Conservation (phyloP, 1,140 invertebrate species). For the Tetramorium parvispinum region DNA sequence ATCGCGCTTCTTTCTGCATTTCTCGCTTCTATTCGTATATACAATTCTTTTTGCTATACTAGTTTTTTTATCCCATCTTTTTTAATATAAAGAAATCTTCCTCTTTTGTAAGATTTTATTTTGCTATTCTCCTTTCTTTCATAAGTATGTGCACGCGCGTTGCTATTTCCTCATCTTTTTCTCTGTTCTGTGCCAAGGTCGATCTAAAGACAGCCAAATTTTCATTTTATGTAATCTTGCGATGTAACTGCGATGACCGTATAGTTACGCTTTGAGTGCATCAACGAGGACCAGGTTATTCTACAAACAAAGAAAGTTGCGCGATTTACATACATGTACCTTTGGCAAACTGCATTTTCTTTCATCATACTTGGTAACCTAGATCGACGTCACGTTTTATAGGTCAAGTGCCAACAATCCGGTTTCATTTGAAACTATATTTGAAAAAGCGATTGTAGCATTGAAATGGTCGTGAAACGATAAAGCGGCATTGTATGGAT, state of each 20-base stretch:
- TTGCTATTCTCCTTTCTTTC: neutral
- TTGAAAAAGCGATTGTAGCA: conserved; percentile 12
- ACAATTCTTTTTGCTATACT: neutral
- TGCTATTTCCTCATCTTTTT: conserved; percentile 24
- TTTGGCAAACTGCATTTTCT: conserved; percentile 22
- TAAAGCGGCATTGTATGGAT: neutral
- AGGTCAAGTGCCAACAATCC: neutral
- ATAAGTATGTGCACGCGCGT: neutral
- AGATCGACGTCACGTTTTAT: conserved; percentile 5
- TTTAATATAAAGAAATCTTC: conserved; percentile 5
- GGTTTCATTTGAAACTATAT: conserved; percentile 11
- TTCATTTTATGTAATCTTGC: conserved; percentile 76
- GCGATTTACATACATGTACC: conserved; percentile 25
- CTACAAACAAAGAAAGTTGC: neutral
- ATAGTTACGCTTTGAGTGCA: conserved; percentile 19
- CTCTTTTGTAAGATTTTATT: neutral
- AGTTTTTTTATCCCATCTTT: neutral
- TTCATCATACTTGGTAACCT: conserved; percentile 32
- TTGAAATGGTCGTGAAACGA: neutral
- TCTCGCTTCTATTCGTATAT: neutral
- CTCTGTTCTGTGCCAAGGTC: conserved; percentile 61
- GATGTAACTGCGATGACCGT: conserved; percentile 74
- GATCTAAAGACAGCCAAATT: conserved; percentile 75
- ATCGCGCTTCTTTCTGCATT: neutral
- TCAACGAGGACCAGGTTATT: conserved; percentile 6